These are phyloP conservation scores for Drepana arcuata DNA, from an alignment of 1,140 invertebrate genomes.

Conservation along the genomic window DNA sequence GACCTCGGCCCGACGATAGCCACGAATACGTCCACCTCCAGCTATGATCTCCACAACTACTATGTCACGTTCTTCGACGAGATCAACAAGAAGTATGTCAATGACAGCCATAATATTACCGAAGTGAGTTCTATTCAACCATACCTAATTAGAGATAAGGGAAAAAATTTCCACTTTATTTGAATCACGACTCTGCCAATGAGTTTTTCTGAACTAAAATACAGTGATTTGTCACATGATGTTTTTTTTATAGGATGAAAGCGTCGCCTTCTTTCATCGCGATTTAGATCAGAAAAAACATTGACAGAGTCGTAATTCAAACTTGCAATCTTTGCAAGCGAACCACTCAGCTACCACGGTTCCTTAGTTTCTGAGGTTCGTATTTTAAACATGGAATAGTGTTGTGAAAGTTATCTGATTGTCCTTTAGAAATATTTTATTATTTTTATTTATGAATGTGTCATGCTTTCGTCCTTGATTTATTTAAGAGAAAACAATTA, in stretches of 20 bases:
- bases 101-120: constrained; percentile 29
- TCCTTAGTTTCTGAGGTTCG: no score
- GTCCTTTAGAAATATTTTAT: no score
- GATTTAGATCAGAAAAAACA: neutral
- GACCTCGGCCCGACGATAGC: constrained; percentile 26
- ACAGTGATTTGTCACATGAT: neutral
- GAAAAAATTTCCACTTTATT: neutral
- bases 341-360: no score
- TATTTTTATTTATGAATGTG: no score
- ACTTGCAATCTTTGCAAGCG: no score
- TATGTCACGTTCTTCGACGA: constrained; percentile 45
- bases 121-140: no score
- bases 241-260: neutral
- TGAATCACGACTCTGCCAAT: neutral
- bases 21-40: constrained; percentile 28
- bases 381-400: no score
- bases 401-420: no score
- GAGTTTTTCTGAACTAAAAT: neutral
- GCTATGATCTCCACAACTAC: constrained; percentile 23
- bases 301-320: no score
- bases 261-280: neutral
- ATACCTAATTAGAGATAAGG: no score
- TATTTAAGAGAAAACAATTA: no score
- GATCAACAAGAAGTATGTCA: constrained; percentile 24
- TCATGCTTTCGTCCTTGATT: no score